Percentiles rank a stretch among this genome's conserved stretches.
Conservation (phyloP, 2,888 invertebrate genomes). For the Nemotelus pantherinus region DNA sequence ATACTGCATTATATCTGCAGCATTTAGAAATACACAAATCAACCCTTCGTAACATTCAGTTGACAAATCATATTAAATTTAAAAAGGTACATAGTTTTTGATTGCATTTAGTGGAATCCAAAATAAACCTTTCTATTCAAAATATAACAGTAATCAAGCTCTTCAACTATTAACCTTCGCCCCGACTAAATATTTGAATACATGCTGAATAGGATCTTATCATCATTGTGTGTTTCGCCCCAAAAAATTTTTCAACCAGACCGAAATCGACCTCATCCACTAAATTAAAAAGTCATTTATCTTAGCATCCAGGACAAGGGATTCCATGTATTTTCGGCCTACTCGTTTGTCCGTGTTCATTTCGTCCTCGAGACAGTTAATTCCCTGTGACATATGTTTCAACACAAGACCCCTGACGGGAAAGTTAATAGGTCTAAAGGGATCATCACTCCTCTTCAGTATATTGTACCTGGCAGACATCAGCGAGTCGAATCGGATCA, state of each 20-base stretch:
- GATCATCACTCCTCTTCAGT: constrained; percentile 49
- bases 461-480: constrained; percentile 44
- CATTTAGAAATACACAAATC: too few species aligned
- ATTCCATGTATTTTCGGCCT: not conserved
- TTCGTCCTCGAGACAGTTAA: constrained; percentile 48
- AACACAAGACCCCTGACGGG: constrained; percentile 47
- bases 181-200: too few species aligned
- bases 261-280: constrained; percentile 51
- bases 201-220: constrained; percentile 13
- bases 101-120: too few species aligned
- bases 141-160: too few species aligned
- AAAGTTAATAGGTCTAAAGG: constrained; percentile 50
- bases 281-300: constrained; percentile 54
- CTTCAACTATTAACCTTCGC: too few species aligned
- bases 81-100: too few species aligned
- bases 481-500: constrained; percentile 1
- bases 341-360: not conserved
- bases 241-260: not conserved
- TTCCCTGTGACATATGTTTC: constrained; percentile 54
- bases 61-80: too few species aligned
- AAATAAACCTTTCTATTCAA: too few species aligned
- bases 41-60: too few species aligned
- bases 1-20: too few species aligned
- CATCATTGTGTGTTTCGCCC: constrained; percentile 4
- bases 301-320: constrained; percentile 26